Conservation (phyloP, 1,140 invertebrate species). For the Oedothorax gibbosus region DNA sequence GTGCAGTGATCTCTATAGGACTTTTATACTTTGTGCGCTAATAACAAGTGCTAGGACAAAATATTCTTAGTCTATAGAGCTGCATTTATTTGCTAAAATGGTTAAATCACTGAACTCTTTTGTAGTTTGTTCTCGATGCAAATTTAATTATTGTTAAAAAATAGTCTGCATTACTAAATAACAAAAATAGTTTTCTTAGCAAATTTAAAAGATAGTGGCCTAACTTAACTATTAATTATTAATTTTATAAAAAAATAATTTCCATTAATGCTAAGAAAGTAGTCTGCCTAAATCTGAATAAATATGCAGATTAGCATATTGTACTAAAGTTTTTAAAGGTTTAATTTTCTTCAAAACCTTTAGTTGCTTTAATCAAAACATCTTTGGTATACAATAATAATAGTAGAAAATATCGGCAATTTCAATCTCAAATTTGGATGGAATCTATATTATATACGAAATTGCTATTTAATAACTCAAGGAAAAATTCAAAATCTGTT, state of each 20-base stretch:
- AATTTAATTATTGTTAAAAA: constrained; percentile 37
- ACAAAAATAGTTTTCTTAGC: constrained; percentile 55
- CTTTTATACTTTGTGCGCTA: constrained; percentile 50
- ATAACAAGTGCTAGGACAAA: constrained; percentile 58
- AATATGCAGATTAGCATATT: no score
- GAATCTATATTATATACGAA: neutral
- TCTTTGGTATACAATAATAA: no score
- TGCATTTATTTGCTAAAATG: neutral
- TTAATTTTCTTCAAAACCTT: no score
- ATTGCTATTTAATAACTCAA: neutral
- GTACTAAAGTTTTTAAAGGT: no score
- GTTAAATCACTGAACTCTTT: neutral
- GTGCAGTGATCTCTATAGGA: constrained; percentile 50
- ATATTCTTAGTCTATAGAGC: constrained; percentile 12
- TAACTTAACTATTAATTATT: constrained; percentile 22
- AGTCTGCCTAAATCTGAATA: no score
- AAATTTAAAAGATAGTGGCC: constrained; percentile 34
- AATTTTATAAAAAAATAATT: constrained; percentile 59
- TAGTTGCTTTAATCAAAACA: no score
- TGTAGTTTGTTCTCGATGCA: constrained; percentile 21
- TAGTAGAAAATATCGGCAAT: constrained; percentile 13
- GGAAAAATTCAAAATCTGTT: no score
- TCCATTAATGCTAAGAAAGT: constrained; percentile 26
- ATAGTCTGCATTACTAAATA: constrained; percentile 55
- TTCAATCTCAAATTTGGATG: constrained; percentile 24